A percentile compares a stretch with the other conserved stretches of the same genome.
Conservation (phyloP, 2,797 vertebrate species). For the Hemitrygon akajei region DNA sequence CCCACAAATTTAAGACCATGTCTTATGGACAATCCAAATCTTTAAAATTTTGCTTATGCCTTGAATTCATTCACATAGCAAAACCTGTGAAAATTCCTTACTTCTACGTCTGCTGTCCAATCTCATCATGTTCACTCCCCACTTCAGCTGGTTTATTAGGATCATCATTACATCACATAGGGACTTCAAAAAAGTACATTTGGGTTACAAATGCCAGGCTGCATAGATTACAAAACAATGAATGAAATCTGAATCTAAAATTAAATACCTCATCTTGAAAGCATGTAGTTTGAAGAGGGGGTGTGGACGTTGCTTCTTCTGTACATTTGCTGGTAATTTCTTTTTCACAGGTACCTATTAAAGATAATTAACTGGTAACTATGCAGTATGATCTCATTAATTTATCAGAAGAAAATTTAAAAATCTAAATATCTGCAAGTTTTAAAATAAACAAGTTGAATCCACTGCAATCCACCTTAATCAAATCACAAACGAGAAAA, state of each 20-base stretch:
- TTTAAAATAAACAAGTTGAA: neutral
- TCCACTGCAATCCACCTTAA: no score
- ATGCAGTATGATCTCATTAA: neutral
- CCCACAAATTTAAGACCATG: no score
- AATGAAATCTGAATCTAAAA: neutral
- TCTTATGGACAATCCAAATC: neutral
- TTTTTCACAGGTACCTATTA: slow-evolving; percentile 9
- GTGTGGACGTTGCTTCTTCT: neutral
- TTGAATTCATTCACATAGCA: neutral
- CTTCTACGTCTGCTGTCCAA: neutral
- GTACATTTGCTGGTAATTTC: neutral
- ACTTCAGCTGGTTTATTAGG: no score
- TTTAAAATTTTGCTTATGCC: neutral
- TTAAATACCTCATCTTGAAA: slow-evolving; percentile 34
- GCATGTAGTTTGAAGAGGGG: neutral
- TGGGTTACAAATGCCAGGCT: neutral
- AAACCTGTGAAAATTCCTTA: neutral
- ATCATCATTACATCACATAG: neutral
- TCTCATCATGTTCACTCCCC: neutral
- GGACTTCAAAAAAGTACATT: neutral
- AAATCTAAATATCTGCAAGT: neutral
- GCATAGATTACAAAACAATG: neutral
- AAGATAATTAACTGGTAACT: neutral
- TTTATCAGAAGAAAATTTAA: neutral
- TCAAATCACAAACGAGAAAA: no score